These are phyloP conservation scores for Paedocypris sp. DNA, from an alignment of 2,113 vertebrate genomes.

Conservation along the genomic window DNA sequence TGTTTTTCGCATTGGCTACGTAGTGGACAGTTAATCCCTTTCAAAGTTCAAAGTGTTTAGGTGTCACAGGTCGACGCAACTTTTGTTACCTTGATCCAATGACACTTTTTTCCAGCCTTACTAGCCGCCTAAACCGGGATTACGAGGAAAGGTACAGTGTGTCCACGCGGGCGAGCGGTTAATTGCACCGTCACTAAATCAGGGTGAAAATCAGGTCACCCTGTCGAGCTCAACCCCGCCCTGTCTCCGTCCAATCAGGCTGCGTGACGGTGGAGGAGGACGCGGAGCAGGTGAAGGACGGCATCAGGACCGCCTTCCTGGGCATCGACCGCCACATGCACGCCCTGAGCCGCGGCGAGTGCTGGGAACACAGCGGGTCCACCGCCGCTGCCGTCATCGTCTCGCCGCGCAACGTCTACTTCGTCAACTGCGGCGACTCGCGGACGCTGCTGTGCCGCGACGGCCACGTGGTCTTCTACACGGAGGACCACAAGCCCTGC, in stretches of 20 bases:
- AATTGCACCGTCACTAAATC: too few relatives aligned
- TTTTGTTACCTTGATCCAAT: too few relatives aligned
- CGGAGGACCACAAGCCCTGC: conserved; percentile 70
- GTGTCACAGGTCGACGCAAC: too few relatives aligned
- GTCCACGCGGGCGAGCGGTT: too few relatives aligned
- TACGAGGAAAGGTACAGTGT: too few relatives aligned
- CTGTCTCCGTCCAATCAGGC: conserved; percentile 34
- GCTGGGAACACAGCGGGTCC: conserved; percentile 63
- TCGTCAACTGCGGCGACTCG: conserved; percentile 71
- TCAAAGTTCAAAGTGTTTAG: too few relatives aligned
- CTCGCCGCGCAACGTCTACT: conserved; percentile 61
- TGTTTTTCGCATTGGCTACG: too few relatives aligned
- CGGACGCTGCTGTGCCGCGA: conserved; percentile 64
- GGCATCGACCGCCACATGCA: conserved; percentile 63
- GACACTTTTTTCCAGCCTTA: too few relatives aligned
- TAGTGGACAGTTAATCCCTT: too few relatives aligned
- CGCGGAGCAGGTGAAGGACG: conserved; percentile 55
- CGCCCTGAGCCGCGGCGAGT: conserved; percentile 47
- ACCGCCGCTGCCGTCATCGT: conserved; percentile 59
- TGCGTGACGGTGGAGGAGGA: conserved; percentile 47
- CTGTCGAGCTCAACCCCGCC: background rate
- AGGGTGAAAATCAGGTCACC: background rate
- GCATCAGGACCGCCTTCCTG: conserved; percentile 57
- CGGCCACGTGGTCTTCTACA: conserved; percentile 62
- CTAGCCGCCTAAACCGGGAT: too few relatives aligned